Evolutionary conservation across 92 coral and sea anemone genomes (phyloP).

Genomic region (Phenganax marumi): DNA sequence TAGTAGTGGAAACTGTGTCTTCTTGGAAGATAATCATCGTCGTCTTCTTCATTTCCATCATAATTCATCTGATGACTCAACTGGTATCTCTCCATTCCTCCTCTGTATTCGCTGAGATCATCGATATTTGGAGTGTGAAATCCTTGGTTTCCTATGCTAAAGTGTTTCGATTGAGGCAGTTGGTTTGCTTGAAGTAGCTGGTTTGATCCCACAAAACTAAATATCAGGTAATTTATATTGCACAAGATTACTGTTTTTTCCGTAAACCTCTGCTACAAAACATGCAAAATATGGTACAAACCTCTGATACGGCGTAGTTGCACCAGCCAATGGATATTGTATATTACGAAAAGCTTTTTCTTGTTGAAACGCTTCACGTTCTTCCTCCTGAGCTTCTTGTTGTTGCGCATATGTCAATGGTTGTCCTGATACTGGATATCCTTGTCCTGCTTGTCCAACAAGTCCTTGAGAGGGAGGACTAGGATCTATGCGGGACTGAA

Average conservation of each 20-base stretch:
- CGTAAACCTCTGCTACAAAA: neutral
- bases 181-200: slow-evolving; percentile 4
- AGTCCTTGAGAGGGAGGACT: slow-evolving; percentile 2
- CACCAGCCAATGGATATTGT: neutral
- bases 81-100: slow-evolving; percentile 43
- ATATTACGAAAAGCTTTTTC: slow-evolving; percentile 17
- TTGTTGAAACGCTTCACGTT: slow-evolving; percentile 13
- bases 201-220: slow-evolving; percentile 6
- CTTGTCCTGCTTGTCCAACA: neutral
- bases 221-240: neutral
- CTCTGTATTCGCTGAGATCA: slow-evolving; percentile 36
- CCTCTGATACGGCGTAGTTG: neutral
- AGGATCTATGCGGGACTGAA: neutral
- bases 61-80: slow-evolving; percentile 1
- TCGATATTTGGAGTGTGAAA: slow-evolving; percentile 12
- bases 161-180: neutral
- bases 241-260: neutral
- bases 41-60: neutral
- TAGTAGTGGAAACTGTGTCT: neutral
- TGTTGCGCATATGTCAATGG: slow-evolving; percentile 24
- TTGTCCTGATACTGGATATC: slow-evolving; percentile 10
- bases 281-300: neutral
- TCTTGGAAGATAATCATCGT: slow-evolving; percentile 16
- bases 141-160: neutral
- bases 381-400: slow-evolving; percentile 43